Percentiles rank a stretch among this genome's conserved stretches.
Conservation (phyloP, 1,140 invertebrate genomes). For the Drosophila kikkawai region DNA sequence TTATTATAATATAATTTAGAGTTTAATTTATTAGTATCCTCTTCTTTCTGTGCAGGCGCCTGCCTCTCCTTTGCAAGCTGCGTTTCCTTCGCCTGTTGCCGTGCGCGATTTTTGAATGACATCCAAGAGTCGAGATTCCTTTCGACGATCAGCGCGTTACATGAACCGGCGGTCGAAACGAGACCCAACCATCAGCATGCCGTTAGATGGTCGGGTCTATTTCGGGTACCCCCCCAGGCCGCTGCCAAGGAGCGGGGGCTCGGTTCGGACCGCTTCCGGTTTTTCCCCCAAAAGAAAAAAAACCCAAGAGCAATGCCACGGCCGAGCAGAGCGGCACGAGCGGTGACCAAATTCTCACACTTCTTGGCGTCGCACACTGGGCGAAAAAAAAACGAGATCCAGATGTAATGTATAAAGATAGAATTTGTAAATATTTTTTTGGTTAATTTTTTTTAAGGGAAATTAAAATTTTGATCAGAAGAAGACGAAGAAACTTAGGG, state of each 20-base stretch:
- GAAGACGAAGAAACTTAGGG: not conserved
- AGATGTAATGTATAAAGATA: not conserved
- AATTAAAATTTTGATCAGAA: not conserved
- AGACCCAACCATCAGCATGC: slow-evolving; percentile 38
- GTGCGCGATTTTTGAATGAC: slow-evolving; percentile 58
- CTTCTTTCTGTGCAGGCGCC: not conserved
- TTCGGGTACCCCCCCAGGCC: slow-evolving; percentile 45
- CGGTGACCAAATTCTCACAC: slow-evolving; percentile 26
- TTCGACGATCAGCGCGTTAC: slow-evolving; percentile 37
- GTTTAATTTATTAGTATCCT: not conserved
- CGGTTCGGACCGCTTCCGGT: slow-evolving; percentile 60
- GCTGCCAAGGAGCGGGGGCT: slow-evolving; percentile 24
- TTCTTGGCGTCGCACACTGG: not conserved
- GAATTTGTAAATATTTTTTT: not conserved
- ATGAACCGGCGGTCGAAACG: slow-evolving; percentile 31
- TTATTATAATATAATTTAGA: not conserved
- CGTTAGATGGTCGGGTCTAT: slow-evolving; percentile 72
- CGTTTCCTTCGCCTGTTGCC: slow-evolving; percentile 6
- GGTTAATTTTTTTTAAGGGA: not conserved
- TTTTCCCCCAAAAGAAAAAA: slow-evolving; percentile 56
- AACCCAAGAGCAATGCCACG: slow-evolving; percentile 31
- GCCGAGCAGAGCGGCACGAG: slow-evolving; percentile 15
- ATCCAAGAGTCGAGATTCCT: slow-evolving; percentile 48
- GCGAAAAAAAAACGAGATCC: not conserved
- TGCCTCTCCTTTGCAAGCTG: not conserved